Conservation (phyloP, 2,113 vertebrate species). For the Nansenia antarctica region DNA sequence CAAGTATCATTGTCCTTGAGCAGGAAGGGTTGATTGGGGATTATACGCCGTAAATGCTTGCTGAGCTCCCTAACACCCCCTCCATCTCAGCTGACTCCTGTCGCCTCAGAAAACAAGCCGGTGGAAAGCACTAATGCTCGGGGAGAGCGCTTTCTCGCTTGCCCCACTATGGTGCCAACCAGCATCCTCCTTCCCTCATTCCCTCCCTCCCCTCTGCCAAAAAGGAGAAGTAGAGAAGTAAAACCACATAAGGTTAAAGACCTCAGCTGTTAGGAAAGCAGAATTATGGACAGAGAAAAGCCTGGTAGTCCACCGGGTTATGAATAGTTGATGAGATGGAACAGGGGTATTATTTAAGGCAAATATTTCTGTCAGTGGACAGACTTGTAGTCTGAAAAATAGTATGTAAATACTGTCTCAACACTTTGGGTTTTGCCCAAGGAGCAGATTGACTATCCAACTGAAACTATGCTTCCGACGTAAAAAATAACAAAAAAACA, state of each 20-base stretch:
- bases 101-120: constrained; percentile 12
- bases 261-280: constrained; percentile 10
- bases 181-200: neutral
- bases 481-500: too few relatives aligned
- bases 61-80: neutral
- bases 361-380: constrained; percentile 45
- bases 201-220: neutral
- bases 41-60: constrained; percentile 37
- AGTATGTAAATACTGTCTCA: constrained; percentile 36
- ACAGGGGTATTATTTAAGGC: constrained; percentile 49
- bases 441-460: constrained; percentile 13
- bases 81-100: constrained; percentile 37
- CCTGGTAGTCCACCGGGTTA: constrained; percentile 33
- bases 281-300: constrained; percentile 11
- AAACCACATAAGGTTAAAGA: neutral
- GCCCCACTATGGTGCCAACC: constrained; percentile 23
- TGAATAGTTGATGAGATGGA: constrained; percentile 53
- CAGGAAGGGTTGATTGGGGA: constrained; percentile 51
- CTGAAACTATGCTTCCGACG: too few relatives aligned
- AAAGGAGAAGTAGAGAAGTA: constrained; percentile 14
- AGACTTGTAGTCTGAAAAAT: neutral
- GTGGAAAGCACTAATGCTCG: constrained; percentile 48
- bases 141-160: constrained; percentile 22
- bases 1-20: constrained; percentile 61
- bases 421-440: constrained; percentile 31